These are phyloP conservation scores for Coecobrya sp. DNA, from an alignment of 2,888 invertebrate species.

Conservation along the genomic window DNA sequence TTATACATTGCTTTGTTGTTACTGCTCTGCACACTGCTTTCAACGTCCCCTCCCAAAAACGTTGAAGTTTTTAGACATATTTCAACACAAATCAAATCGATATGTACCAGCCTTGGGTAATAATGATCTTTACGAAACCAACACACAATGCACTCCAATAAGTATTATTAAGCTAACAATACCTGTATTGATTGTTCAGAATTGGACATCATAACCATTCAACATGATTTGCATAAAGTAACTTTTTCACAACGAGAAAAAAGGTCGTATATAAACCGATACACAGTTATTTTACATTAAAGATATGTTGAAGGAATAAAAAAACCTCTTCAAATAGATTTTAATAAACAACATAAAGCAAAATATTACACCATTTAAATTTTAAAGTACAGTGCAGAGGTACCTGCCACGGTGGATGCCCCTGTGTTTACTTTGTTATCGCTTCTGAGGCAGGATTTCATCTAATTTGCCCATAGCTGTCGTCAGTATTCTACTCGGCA, in stretches of 20 bases:
- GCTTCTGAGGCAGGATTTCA: conserved; percentile 74
- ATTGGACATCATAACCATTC: conserved; percentile 34
- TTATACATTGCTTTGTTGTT: conserved; percentile 29
- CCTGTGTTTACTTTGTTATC: conserved; percentile 82
- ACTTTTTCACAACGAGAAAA: not conserved
- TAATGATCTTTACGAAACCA: conserved; percentile 43
- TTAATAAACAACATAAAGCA: conserved; percentile 16
- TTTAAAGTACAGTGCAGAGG: conserved; percentile 57
- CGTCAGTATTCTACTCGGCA: conserved; percentile 23
- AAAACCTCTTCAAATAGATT: conserved; percentile 38
- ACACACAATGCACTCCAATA: conserved; percentile 5
- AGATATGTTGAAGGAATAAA: not conserved
- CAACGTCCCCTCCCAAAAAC: conserved; percentile 75
- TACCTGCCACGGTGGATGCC: conserved; percentile 72
- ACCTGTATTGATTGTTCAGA: conserved; percentile 56
- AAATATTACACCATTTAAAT: conserved; percentile 56
- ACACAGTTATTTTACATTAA: not conserved
- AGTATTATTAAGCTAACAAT: conserved; percentile 27
- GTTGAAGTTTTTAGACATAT: conserved; percentile 59
- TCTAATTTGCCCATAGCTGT: conserved; percentile 82
- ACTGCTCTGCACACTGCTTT: conserved; percentile 11
- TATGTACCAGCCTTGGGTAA: conserved; percentile 72
- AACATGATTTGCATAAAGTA: conserved; percentile 67
- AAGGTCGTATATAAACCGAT: not conserved
- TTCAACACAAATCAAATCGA: conserved; percentile 79